phyloP scores from a whole-genome alignment of 2,797 vertebrate species.

The Crocidura indochinensis region DNA sequence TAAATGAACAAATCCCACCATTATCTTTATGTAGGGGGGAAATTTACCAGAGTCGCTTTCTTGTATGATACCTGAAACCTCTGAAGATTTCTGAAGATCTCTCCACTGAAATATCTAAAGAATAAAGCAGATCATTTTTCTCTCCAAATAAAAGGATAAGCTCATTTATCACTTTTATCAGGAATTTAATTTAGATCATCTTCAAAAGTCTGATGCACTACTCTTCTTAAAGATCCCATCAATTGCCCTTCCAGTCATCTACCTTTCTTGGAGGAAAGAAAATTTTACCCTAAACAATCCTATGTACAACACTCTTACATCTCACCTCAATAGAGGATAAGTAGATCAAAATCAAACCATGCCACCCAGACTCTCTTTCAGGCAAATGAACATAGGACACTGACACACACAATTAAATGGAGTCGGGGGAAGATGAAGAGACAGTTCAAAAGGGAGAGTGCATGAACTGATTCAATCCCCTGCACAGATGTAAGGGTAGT shows the following conservation, averaged over 20 bases:
- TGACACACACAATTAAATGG: conserved; percentile 46
- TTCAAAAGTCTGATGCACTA: background rate
- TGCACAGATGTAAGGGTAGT: too few relatives aligned
- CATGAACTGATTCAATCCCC: too few relatives aligned
- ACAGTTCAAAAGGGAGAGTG: too few relatives aligned
- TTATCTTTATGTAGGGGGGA: background rate
- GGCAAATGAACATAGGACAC: background rate
- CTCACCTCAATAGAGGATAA: background rate
- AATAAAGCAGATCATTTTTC: conserved; percentile 28
- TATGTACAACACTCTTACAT: background rate
- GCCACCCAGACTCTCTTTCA: conserved; percentile 21
- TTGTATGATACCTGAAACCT: conserved; percentile 32
- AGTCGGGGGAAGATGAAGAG: too few relatives aligned
- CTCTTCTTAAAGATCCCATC: background rate
- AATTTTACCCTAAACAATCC: background rate
- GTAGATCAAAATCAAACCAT: conserved; percentile 28
- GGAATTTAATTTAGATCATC: conserved; percentile 11
- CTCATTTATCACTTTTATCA: conserved; percentile 22
- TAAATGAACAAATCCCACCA: conserved; percentile 13
- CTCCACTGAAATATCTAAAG: conserved; percentile 50
- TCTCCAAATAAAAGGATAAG: conserved; percentile 58
- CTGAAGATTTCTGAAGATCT: conserved; percentile 15
- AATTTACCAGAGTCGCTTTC: background rate
- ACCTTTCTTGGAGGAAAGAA: conserved; percentile 18
- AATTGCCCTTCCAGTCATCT: background rate